A percentile compares a stretch with the other conserved stretches of the same genome.
phyloP scores from a whole-genome alignment of 2,888 invertebrate genomes.

The Oxycera nigricornis region DNA sequence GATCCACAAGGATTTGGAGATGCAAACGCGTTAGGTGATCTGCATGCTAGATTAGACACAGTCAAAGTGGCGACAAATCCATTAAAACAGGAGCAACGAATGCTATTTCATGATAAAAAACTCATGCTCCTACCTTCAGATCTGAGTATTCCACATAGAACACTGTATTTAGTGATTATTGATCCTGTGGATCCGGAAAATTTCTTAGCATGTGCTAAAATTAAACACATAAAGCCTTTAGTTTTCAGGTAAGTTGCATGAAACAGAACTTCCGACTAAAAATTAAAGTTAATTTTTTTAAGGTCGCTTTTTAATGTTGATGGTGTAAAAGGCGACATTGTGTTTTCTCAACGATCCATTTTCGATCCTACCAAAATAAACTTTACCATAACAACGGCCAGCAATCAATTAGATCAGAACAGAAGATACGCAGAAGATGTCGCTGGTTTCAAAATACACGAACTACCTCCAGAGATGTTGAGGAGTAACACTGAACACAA shows the following conservation, averaged over 20 bases:
- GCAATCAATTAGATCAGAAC: constrained; percentile 72
- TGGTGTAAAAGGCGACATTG: constrained; percentile 81
- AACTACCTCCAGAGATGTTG: constrained; percentile 71
- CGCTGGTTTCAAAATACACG: constrained; percentile 73
- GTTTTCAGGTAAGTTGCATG: constrained; percentile 71
- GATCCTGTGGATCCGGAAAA: constrained; percentile 78
- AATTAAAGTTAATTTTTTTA: constrained; percentile 43
- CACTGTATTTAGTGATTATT: constrained; percentile 81
- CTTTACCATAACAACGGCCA: constrained; percentile 72
- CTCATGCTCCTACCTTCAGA: constrained; percentile 76
- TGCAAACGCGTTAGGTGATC: constrained; percentile 78
- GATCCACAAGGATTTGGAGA: constrained; percentile 78
- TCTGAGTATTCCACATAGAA: constrained; percentile 76
- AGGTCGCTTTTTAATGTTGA: constrained; percentile 77
- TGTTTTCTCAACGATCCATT: constrained; percentile 78
- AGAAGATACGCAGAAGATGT: constrained; percentile 78
- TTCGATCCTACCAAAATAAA: constrained; percentile 84
- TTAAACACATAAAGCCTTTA: constrained; percentile 71
- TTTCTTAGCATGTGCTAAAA: constrained; percentile 83
- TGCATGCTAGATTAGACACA: constrained; percentile 78
- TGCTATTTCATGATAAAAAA: constrained; percentile 73
- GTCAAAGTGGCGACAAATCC: constrained; percentile 74
- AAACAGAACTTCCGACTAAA: not conserved
- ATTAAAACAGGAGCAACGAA: constrained; percentile 62
- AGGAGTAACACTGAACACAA: constrained; percentile 62